Percentiles rank a stretch among this genome's conserved stretches.
phyloP scores from a whole-genome alignment of 2,797 vertebrate species.

The Semaprochilodus insignis region DNA sequence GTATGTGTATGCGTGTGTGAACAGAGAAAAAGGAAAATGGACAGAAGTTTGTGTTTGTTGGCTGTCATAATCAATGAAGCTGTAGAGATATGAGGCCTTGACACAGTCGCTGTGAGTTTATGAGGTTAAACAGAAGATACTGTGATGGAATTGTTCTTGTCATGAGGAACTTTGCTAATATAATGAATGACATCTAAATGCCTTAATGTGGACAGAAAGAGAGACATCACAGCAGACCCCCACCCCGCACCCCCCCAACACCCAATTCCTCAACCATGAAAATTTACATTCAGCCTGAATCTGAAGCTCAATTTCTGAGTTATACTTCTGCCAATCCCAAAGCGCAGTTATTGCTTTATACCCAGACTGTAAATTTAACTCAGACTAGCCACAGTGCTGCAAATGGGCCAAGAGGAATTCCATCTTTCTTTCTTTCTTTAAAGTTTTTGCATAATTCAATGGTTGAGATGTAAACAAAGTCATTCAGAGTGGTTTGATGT shows the following conservation, averaged over 20 bases:
- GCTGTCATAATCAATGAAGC: conserved; percentile 27
- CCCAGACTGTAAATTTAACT: not conserved
- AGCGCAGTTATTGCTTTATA: not conserved
- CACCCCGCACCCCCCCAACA: not conserved
- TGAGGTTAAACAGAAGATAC: conserved; percentile 34
- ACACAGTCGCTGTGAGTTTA: conserved; percentile 8
- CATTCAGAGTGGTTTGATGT: too few species aligned
- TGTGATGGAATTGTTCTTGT: conserved; percentile 40
- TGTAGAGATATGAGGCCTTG: not conserved
- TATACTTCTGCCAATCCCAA: not conserved
- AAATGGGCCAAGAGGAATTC: not conserved
- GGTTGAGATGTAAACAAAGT: too few species aligned
- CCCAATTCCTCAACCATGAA: not conserved
- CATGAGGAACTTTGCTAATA: conserved; percentile 17
- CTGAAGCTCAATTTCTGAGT: not conserved
- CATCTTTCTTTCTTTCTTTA: too few species aligned
- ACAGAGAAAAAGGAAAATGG: not conserved
- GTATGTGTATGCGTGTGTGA: conserved; percentile 24
- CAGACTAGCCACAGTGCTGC: not conserved
- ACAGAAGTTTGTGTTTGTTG: conserved; percentile 34
- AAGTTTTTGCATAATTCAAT: too few species aligned
- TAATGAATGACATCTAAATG: conserved; percentile 28
- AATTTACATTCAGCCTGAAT: not conserved
- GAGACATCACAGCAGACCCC: not conserved
- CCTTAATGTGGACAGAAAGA: conserved; percentile 22